phyloP scores from a whole-genome alignment of 1,140 invertebrate species.

The Thaumetopoea pityocampa region DNA sequence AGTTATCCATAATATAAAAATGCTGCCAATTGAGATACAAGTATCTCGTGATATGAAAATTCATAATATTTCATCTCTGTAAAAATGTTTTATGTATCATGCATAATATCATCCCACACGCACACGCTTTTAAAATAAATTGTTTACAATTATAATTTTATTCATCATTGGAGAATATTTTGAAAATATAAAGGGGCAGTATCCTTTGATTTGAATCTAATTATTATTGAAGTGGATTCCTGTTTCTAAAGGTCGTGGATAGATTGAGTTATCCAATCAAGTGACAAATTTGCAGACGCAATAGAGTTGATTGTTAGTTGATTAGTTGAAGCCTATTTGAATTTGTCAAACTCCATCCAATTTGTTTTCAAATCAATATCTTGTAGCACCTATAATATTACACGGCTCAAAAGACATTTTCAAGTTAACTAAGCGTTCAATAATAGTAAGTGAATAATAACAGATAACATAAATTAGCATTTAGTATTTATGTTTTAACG shows the following conservation, averaged over 20 bases:
- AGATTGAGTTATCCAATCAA: slow-evolving; percentile 13
- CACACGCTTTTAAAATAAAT: too few species aligned
- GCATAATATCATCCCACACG: too few species aligned
- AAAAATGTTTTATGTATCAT: too few species aligned
- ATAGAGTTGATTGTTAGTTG: slow-evolving; percentile 16
- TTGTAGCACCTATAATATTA: not conserved
- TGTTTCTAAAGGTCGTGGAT: not conserved
- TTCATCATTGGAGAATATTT: not conserved
- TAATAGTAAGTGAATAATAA: too few species aligned
- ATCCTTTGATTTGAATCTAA: not conserved
- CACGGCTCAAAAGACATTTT: not conserved
- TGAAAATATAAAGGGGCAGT: slow-evolving; percentile 1
- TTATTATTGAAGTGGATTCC: not conserved
- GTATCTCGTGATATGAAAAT: too few species aligned
- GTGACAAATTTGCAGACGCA: slow-evolving; percentile 12
- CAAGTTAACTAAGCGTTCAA: too few species aligned
- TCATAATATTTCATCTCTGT: too few species aligned
- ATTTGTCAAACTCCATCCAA: slow-evolving; percentile 18
- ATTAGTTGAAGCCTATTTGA: slow-evolving; percentile 22
- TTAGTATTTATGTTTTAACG: too few species aligned
- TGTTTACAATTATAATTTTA: too few species aligned
- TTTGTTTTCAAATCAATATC: slow-evolving; percentile 4
- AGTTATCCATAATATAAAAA: too few species aligned
- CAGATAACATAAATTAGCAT: too few species aligned
- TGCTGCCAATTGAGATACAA: too few species aligned